These are phyloP conservation scores for Araneus ventricosus DNA, from an alignment of 1,140 invertebrate genomes.

Conservation along the genomic window DNA sequence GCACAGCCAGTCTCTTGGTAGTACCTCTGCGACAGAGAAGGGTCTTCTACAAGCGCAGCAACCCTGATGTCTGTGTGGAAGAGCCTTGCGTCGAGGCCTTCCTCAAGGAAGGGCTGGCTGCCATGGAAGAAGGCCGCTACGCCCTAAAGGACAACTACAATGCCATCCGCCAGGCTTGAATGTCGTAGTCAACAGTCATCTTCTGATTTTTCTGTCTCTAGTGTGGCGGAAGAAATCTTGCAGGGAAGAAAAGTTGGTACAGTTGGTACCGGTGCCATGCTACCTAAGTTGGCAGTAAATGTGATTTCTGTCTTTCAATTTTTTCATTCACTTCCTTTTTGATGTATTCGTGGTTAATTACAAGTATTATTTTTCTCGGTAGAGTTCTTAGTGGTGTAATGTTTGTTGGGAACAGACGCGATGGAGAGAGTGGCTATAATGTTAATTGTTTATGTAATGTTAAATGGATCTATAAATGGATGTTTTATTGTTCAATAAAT, in stretches of 20 bases:
- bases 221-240: constrained; percentile 19
- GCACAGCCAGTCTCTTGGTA: constrained; percentile 67
- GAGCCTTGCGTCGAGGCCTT: constrained; percentile 70
- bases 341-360: constrained; percentile 36
- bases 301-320: constrained; percentile 59
- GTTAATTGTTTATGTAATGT: constrained; percentile 67
- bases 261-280: constrained; percentile 8
- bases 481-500: constrained; percentile 71
- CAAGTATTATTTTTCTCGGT: background rate
- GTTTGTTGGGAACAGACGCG: background rate
- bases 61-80: constrained; percentile 61
- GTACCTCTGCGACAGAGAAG: constrained; percentile 68
- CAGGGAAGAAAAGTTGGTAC: background rate
- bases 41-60: constrained; percentile 76
- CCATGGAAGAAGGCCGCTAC: constrained; percentile 59
- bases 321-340: constrained; percentile 41
- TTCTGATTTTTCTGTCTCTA: constrained; percentile 53
- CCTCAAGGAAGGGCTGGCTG: constrained; percentile 47
- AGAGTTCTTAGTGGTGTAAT: constrained; percentile 35
- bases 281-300: constrained; percentile 17
- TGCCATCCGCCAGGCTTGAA: constrained; percentile 52
- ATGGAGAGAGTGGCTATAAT: background rate
- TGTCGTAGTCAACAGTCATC: background rate
- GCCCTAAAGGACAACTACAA: constrained; percentile 39
- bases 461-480: constrained; percentile 56